A percentile compares a stretch with the other conserved stretches of the same genome.
Evolutionary conservation across 2,113 vertebrate genomes (phyloP).

Genomic region (Marmota monax): DNA sequence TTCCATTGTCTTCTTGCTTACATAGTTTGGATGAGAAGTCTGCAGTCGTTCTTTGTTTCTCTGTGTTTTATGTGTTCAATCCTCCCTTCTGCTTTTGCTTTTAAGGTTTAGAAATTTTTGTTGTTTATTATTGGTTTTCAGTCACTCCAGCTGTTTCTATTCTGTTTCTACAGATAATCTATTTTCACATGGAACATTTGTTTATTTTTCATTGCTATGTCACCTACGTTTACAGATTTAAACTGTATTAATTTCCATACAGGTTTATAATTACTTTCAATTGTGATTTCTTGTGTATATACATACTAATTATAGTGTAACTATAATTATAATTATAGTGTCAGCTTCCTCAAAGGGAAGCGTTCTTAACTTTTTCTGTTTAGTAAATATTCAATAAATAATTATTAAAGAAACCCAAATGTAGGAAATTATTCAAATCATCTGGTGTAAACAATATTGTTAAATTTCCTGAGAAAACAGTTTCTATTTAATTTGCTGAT

Average conservation of each 20-base stretch:
- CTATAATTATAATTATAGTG: conserved; percentile 28
- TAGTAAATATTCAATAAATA: conserved; percentile 23
- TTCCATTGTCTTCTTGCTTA: conserved; percentile 16
- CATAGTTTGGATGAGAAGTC: conserved; percentile 34
- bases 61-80: background rate
- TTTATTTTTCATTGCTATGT: conserved; percentile 32
- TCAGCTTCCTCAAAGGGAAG: background rate
- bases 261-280: conserved; percentile 33
- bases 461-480: background rate
- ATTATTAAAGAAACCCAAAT: background rate
- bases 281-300: conserved; percentile 3
- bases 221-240: background rate
- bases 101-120: background rate
- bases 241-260: conserved; percentile 5
- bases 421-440: background rate
- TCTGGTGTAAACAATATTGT: background rate
- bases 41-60: background rate
- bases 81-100: background rate
- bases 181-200: background rate
- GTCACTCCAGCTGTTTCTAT: background rate
- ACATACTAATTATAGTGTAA: background rate
- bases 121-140: conserved; percentile 10
- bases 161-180: background rate
- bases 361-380: background rate
- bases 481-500: conserved; percentile 52